A percentile compares a stretch with the other conserved stretches of the same genome.
These are phyloP conservation scores for Numida meleagris DNA, from an alignment of 2,113 vertebrate species.

Conservation along the genomic window DNA sequence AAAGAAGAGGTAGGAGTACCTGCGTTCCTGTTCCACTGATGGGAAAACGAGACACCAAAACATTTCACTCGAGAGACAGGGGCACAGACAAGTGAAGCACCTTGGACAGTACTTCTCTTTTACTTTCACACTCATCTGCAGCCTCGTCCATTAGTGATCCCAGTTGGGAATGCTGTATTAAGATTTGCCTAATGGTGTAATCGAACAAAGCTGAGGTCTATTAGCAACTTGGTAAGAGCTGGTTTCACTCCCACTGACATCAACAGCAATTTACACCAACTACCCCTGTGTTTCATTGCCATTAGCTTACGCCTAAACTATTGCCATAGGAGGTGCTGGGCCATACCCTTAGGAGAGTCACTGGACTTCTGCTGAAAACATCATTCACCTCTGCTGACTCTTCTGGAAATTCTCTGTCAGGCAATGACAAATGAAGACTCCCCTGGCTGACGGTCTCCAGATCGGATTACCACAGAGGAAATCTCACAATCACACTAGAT, in stretches of 20 bases:
- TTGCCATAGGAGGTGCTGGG: background rate
- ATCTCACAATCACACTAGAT: slow-evolving; percentile 13
- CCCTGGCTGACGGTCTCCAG: background rate
- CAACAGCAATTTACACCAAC: background rate
- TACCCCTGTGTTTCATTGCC: background rate
- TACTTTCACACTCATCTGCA: background rate
- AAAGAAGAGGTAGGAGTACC: background rate
- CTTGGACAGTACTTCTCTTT: background rate
- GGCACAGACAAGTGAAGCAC: background rate
- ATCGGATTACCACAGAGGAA: background rate
- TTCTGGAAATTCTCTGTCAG: background rate
- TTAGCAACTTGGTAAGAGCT: background rate
- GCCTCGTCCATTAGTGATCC: background rate
- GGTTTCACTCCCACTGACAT: background rate
- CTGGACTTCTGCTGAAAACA: background rate
- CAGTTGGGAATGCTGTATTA: background rate
- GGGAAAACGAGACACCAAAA: background rate
- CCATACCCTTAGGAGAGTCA: rapidly evolving
- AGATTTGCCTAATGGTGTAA: background rate
- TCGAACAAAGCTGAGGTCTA: background rate
- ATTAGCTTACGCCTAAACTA: background rate
- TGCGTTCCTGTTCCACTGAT: background rate
- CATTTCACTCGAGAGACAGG: background rate
- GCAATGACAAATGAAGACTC: slow-evolving; percentile 5
- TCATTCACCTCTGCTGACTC: background rate